Evolutionary conservation across 2,113 vertebrate genomes (phyloP).

Genomic region (Varanus salvator): DNA sequence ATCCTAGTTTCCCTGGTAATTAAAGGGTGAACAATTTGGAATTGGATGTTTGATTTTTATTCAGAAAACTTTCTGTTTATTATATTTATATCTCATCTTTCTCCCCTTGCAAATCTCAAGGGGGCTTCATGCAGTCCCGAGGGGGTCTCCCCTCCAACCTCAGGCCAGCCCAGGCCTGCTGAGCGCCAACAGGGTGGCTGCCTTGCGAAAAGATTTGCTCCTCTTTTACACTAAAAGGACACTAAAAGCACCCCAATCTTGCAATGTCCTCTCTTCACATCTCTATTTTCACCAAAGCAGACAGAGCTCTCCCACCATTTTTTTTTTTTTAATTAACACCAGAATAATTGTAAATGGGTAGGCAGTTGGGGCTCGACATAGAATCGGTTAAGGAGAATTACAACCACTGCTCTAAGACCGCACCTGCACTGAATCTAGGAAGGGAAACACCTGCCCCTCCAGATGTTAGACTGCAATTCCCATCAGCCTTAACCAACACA

Average conservation of each 20-base stretch:
- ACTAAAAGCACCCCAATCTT: background rate
- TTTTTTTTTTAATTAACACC: background rate
- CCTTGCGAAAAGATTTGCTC: background rate
- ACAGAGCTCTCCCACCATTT: background rate
- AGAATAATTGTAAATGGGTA: background rate
- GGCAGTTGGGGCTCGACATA: background rate
- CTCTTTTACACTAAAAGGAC: background rate
- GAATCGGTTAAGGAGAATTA: background rate
- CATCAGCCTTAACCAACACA: too few relatives aligned
- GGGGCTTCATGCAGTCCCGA: too few relatives aligned
- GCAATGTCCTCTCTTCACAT: background rate
- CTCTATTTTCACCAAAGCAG: too few relatives aligned
- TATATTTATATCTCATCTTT: too few relatives aligned
- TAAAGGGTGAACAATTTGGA: background rate
- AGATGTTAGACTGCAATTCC: too few relatives aligned
- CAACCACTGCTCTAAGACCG: background rate
- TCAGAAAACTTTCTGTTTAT: background rate
- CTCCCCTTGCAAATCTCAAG: too few relatives aligned
- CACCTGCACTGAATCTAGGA: background rate
- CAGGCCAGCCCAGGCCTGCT: too few relatives aligned
- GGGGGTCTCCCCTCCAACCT: too few relatives aligned
- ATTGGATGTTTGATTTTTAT: slow-evolving; percentile 15
- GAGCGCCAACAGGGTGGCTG: too few relatives aligned
- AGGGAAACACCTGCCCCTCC: too few relatives aligned
- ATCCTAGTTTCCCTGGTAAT: slow-evolving; percentile 14